Conservation (phyloP, 2,888 invertebrate species). For the Drosophila hawaiiensis region DNA sequence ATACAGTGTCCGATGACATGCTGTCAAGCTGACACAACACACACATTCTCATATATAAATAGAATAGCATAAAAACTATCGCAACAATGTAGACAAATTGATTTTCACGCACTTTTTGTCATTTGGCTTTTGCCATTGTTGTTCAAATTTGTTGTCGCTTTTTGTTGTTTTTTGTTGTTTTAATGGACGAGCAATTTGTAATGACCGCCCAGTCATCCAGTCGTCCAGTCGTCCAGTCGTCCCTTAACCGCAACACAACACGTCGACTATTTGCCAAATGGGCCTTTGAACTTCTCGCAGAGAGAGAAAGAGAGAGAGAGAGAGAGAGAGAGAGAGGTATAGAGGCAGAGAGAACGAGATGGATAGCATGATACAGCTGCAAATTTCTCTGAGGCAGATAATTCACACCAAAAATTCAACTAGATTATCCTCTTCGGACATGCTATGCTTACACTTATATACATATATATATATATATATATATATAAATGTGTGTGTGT, state of each 20-base stretch:
- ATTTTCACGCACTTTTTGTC: conserved; percentile 63
- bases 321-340: not conserved
- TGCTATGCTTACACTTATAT: not conserved
- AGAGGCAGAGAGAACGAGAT: not conserved
- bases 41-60: conserved; percentile 15
- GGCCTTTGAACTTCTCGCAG: not conserved
- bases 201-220: conserved; percentile 20
- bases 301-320: not conserved
- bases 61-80: conserved; percentile 52
- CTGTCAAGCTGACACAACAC: conserved; percentile 28
- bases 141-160: conserved; percentile 33
- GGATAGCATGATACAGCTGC: conserved; percentile 3
- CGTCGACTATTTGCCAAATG: conserved; percentile 50
- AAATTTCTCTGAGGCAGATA: not conserved
- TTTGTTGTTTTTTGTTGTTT: conserved; percentile 24
- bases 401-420: conserved; percentile 21
- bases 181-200: conserved; percentile 56
- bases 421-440: conserved; percentile 14
- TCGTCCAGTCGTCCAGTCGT: not conserved
- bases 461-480: not conserved
- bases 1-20: conserved; percentile 28
- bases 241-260: conserved; percentile 43
- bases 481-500: not conserved
- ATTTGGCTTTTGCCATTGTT: conserved; percentile 36
- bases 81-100: conserved; percentile 56